Evolutionary conservation across 2,888 invertebrate species (phyloP).

Genomic region (Margaritifera margaritifera): DNA sequence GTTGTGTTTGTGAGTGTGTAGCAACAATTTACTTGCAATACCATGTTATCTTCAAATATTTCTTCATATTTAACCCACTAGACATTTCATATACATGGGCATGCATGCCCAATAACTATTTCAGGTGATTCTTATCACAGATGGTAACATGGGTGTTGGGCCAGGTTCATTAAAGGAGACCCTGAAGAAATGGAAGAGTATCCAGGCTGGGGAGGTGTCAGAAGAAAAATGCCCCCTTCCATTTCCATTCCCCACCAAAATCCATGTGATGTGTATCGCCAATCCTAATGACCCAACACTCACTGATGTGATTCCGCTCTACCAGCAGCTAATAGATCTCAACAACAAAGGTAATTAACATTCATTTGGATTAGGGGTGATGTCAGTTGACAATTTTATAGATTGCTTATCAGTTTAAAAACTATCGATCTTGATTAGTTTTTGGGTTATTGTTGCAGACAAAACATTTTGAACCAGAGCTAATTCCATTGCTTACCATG

Average conservation of each 20-base stretch:
- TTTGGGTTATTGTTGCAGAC: no score
- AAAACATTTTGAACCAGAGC: no score
- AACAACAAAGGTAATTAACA: constrained; percentile 74
- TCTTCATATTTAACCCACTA: no score
- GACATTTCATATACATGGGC: no score
- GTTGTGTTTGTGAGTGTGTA: no score
- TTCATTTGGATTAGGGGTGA: background rate
- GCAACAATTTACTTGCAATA: no score
- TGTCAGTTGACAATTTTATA: no score
- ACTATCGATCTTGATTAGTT: no score
- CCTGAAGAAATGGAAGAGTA: constrained; percentile 54
- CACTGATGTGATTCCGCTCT: constrained; percentile 79
- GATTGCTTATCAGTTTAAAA: no score
- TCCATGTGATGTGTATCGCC: constrained; percentile 77
- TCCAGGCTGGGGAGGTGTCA: constrained; percentile 27
- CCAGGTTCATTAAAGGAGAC: constrained; percentile 79
- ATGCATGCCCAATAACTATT: constrained; percentile 8
- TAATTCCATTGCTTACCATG: no score
- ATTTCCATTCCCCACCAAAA: constrained; percentile 85
- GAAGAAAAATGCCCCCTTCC: constrained; percentile 80
- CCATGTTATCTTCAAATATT: no score
- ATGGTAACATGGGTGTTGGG: constrained; percentile 83
- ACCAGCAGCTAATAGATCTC: constrained; percentile 86
- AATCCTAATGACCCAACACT: constrained; percentile 70
- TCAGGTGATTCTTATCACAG: constrained; percentile 82